Base-by-base conservation (phyloP, 2,888 invertebrate genomes). In the Lysandra bellargus region DNA sequence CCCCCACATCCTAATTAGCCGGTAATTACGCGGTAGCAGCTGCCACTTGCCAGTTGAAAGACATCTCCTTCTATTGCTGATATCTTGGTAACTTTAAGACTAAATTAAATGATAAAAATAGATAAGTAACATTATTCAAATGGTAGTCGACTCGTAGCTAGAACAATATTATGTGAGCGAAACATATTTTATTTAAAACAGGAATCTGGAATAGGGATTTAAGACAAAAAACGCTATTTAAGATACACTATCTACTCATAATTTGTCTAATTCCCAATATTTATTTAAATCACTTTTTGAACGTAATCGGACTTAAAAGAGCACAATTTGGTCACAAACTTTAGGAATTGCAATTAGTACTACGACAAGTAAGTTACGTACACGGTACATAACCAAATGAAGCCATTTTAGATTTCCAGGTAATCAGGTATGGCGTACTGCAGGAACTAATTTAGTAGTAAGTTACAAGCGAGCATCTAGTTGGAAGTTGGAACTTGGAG, bases 1-100 rank as follows among this genome's bases (percentile, higher is more conserved):
- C 87, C 86, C 89, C 89, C 93, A 91, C 92, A 93, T 93, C 92
- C 94, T 94, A 93, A 94, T 94, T 94, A 93, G 91, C 90, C 91
- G 90, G 91, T 93, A 92, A 92, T 93, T 92, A 94, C 89, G 88
- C 53, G 90, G 90, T 88, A 89, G 78, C 83, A 91, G 92, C 91
- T 89, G 84, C 82, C 80, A 79, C 57, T 57, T 57, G 57, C 17
- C 57, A 57, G 49, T 49, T 49, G 49, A 1, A 2, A 49, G 83
- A 81, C 82, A 83, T 81, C 83, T 82, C 83, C 81, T 87, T 85
- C 76, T 33, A 83, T 85, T 86, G 86, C 87, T 88, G 87, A 84
- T 83, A 83, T 86, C 89, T 33, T 69, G 12, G 69, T 69, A 69
- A 37, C 17, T 69, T 37, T 69, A 17, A 69, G 33, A 30, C 23